phyloP scores from a whole-genome alignment of 2,888 invertebrate species.

The Brenthis ino region DNA sequence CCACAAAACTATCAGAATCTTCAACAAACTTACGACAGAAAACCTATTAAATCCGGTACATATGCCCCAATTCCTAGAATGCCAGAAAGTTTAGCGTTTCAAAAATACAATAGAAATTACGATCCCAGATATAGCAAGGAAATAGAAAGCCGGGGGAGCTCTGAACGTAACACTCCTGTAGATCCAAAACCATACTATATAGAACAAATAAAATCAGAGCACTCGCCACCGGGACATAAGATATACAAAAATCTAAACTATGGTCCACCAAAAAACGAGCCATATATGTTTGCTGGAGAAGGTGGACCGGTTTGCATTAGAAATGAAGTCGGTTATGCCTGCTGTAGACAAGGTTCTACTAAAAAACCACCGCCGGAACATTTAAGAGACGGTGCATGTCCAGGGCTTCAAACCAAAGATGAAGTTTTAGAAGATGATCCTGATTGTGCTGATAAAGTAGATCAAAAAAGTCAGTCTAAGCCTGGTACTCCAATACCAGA shows the following conservation, averaged over 20 bases:
- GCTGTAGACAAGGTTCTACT: constrained; percentile 88
- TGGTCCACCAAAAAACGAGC: constrained; percentile 68
- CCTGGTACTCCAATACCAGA: constrained; percentile 76
- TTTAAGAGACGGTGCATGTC: constrained; percentile 87
- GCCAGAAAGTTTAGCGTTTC: constrained; percentile 71
- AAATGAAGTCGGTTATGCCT: constrained; percentile 86
- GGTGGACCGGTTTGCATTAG: constrained; percentile 85
- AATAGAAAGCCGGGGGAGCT: constrained; percentile 48
- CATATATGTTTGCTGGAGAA: constrained; percentile 85
- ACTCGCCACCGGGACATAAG: constrained; percentile 79
- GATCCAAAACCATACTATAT: constrained; percentile 74
- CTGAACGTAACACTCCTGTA: constrained; percentile 47
- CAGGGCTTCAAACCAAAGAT: constrained; percentile 87
- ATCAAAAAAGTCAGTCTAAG: constrained; percentile 67
- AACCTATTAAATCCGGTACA: constrained; percentile 54
- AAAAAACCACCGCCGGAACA: constrained; percentile 88
- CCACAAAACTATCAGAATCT: constrained; percentile 62
- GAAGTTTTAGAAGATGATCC: constrained; percentile 84
- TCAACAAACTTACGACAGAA: constrained; percentile 63
- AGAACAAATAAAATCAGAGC: constrained; percentile 79
- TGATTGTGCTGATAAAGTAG: constrained; percentile 71
- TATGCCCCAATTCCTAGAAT: constrained; percentile 59
- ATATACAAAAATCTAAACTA: constrained; percentile 77
- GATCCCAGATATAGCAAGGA: constrained; percentile 58
- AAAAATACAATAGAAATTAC: constrained; percentile 66